Evolutionary conservation across 2,888 invertebrate species (phyloP), one percentile per base, ranked within the genome.

Genomic region (Clistopyga incitator): DNA sequence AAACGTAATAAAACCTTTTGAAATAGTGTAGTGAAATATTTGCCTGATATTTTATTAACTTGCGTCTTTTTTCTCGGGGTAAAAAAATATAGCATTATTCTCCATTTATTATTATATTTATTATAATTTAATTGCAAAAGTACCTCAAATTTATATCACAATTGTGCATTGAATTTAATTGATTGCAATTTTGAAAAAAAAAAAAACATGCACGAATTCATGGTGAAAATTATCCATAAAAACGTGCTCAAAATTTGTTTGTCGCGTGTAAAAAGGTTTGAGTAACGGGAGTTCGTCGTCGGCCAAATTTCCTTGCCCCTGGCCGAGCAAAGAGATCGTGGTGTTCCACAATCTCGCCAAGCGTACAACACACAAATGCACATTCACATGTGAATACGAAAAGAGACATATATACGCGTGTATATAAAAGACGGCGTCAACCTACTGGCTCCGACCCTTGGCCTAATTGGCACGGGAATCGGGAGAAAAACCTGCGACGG

Each of bases 401-500:
- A 15, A 25, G 52, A 25, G 29, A 64, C 1, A 38, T 38, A 38
- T 38, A 38, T 38, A 38, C 6, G 6, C 6, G 6, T 38, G 8
- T 38, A 38, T 38, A 38, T 38, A 10, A 38, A 59, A 64, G 2
- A 11, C 38, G 83, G 82, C 79, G 82, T 84, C 80, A 82, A 81
- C 78, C 80, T 61, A 77, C 74, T 81, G 74, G 84, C 78, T 56
- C 45, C 67, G 84, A 86, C 86, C 88, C 89, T 90, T 90, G 90
- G 88, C 89, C 90, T 80, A 89, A 88, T 90, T 90, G 90, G 89
- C 90, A 89, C 87, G 71, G 81, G 70, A 71, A 54, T 81, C 74
- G 65, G 65, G 81, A 77, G 68, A 87, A 86, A 85, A 86, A 85
- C 72, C 72, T 78, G 74, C 83, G 70, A 68, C 68, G 74, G 71